A percentile compares a stretch with the other conserved stretches of the same genome.
Conservation (phyloP, 2,888 invertebrate genomes). For the Nemurella pictetii region DNA sequence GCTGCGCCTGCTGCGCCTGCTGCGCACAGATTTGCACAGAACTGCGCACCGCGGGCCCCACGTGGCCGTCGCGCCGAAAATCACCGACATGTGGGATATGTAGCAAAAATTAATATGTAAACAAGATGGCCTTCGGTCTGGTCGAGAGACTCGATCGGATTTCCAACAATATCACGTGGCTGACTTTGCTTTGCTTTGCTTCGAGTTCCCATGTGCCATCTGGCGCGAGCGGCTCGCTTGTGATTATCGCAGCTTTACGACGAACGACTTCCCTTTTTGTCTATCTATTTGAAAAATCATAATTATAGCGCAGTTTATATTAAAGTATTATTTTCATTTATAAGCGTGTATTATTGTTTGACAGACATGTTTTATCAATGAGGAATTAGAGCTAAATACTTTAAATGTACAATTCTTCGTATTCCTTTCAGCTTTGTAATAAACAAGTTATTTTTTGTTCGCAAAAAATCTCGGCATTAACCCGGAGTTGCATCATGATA, state of each 20-base stretch:
- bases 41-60: too few relatives aligned
- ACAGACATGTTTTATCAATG: neutral
- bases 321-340: neutral
- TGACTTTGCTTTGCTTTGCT: too few relatives aligned
- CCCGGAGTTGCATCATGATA: neutral
- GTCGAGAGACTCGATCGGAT: neutral
- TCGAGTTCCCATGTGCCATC: neutral
- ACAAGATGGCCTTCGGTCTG: neutral
- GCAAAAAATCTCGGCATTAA: neutral
- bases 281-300: neutral
- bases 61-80: neutral
- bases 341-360: neutral
- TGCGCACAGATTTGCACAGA: too few relatives aligned
- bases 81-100: neutral
- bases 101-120: neutral
- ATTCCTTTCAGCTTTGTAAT: neutral
- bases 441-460: neutral
- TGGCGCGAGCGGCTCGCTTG: neutral
- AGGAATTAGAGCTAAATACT: neutral
- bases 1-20: too few relatives aligned
- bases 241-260: neutral
- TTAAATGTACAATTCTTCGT: neutral
- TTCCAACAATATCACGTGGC: neutral
- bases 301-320: neutral
- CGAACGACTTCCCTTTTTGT: neutral